Conservation (phyloP, 2,113 vertebrate genomes). For the Gallinago undulata region DNA sequence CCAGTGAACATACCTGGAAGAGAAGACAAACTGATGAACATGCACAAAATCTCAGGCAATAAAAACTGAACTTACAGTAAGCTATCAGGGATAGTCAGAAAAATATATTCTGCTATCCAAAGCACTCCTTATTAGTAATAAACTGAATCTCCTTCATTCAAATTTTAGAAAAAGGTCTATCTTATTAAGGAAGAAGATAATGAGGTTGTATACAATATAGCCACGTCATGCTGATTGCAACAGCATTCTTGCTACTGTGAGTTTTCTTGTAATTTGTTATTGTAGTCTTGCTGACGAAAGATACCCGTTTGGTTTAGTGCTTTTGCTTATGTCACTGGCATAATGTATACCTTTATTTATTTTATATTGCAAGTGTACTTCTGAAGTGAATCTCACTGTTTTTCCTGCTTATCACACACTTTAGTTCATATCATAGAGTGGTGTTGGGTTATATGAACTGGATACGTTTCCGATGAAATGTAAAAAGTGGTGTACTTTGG, state of each 20-base stretch:
- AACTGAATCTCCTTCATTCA: not conserved
- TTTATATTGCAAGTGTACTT: not conserved
- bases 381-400: not conserved
- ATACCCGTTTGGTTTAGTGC: not conserved
- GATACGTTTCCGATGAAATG: not conserved
- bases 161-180: not conserved
- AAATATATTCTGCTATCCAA: not conserved
- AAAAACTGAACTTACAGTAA: not conserved
- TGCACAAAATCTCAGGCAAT: not conserved
- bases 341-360: not conserved
- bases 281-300: not conserved
- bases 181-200: not conserved
- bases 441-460: not conserved
- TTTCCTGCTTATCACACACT: not conserved
- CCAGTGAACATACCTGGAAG: not conserved
- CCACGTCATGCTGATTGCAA: fast-evolving
- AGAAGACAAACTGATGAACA: not conserved
- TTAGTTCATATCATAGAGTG: not conserved
- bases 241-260: not conserved
- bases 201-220: not conserved
- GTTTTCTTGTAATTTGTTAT: not conserved
- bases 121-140: not conserved
- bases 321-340: not conserved
- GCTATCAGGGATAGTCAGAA: not conserved
- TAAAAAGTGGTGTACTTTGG: not conserved